Base-by-base conservation (phyloP, 2,888 invertebrate genomes). In the Glaucopsyche alexis region DNA sequence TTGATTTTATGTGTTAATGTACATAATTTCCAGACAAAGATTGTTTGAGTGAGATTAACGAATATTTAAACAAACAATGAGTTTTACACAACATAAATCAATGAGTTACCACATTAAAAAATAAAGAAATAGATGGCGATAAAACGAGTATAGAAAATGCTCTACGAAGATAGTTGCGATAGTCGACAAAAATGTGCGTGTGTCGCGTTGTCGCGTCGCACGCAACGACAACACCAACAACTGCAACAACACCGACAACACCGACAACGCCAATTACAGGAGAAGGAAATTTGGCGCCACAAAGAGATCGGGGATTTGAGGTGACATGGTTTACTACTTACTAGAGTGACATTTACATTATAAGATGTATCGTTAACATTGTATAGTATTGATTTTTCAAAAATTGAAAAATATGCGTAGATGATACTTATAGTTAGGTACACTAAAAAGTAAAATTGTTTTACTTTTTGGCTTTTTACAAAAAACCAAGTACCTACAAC, bases 111-210 rank as follows among this genome's bases (percentile, higher is more conserved):
- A 13, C 13, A 13, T 47, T 9, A 47, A 13, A 13, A 47, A 47
- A 47, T 42, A 42, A 42, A 60, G 29, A 29, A 60, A 29, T 13
- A 19, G 19, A 38, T 38, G 29, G 60, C 29, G 60, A 60, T 60
- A 60, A 29, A 29, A 60, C 29, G 29, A 16, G 55, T 38, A 38
- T 38, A 60, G 60, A 60, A 60, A 60, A 11, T 55, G 55, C 3
- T 55, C 55, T 38, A 42, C 8, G 42, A 1, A 42, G 60, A 60
- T 60, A 60, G 29, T 13, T 7, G 60, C 29, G 60, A 60, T 60
- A 38, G 60, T 9, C 47, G 29, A 60, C 29, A 60, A 60, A 60
- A 14, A 38, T 60, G 60, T 60, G 60, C 60, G 14, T 60, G 60
- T 38, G 29, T 29, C 60, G n/a, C n/a, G n/a, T n/a, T n/a, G n/a